Base-by-base conservation (phyloP, 2,888 invertebrate genomes). In the Diabrotica balteata region DNA sequence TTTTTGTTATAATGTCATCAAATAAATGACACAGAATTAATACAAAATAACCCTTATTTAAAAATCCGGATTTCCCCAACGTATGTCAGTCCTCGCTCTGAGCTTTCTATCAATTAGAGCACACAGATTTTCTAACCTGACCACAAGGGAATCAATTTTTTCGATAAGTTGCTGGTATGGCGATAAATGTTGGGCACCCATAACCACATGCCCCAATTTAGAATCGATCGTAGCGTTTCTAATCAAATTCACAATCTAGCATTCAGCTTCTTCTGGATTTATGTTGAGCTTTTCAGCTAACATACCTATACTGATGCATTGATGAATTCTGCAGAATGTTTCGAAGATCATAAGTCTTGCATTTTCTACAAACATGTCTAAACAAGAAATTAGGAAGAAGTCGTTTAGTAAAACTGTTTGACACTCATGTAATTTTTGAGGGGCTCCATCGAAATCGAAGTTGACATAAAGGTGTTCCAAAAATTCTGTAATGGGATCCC, bases 211-310 rank as follows among this genome's bases (percentile, higher is more conserved):
- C 2, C 98, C 98, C 81, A 95, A 85, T 83, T 95, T 95, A 4
- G 98, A 99, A 86, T 99, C 99, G 75, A 99, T 98, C 86, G 99
- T 99, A 0, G 99, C 99, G 84, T 98, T 98, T 74, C 98, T 90
- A 78, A 99, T 99, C 75, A 99, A 87, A 86, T 99, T 98, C 8
- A 99, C 99, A 80, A 99, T 99, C 99, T 99, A 99, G 79, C 96
- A 94, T 85, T 99, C 99, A 0, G 99, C 99, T 81, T 98, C 98
- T 78, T 96, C 96, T 0, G 95, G 93, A 80, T 94, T 94, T 99
- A 99, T 99, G 86, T 98, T 98, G 75, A 99, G 86, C 83, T 98
- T 98, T 79, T 98, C 97, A 0, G 99, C 98, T 81, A 99, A 88
- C 98, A 98, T 98, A 79, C 91, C 91, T 80, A 96, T 96, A 82